Evolutionary conservation across 92 coral and sea anemone genomes (phyloP).

Genomic region (Desmophyllum pertusum): DNA sequence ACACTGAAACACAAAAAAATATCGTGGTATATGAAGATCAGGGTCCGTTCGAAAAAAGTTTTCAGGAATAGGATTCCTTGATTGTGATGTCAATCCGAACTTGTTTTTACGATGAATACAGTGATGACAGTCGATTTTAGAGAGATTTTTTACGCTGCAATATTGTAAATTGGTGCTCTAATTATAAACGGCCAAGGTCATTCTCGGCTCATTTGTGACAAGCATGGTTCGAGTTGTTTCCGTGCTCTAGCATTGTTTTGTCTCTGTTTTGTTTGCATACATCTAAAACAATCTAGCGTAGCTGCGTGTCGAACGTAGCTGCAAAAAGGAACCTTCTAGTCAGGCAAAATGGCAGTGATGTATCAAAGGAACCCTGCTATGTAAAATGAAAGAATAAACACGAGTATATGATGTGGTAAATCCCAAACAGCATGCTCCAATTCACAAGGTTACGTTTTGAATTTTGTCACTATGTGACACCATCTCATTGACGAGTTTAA

Average conservation of each 20-base stretch:
- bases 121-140: slow-evolving; percentile 25
- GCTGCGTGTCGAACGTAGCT: not conserved
- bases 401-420: not conserved
- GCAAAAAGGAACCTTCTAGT: not conserved
- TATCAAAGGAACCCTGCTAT: slow-evolving; percentile 19
- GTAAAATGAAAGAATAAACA: slow-evolving; percentile 29
- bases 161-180: not conserved
- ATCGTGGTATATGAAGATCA: too few relatives aligned
- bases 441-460: slow-evolving; percentile 8
- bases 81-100: slow-evolving; percentile 12
- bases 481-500: slow-evolving; percentile 25
- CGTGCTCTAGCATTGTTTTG: not conserved
- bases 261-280: not conserved
- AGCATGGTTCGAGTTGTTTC: not conserved
- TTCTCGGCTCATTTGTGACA: slow-evolving; percentile 6
- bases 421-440: slow-evolving; percentile 30
- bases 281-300: not conserved
- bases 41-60: not conserved
- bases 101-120: slow-evolving; percentile 11
- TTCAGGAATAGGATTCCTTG: not conserved
- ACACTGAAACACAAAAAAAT: too few relatives aligned
- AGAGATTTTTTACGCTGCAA: slow-evolving; percentile 9
- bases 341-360: not conserved
- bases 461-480: slow-evolving; percentile 46
- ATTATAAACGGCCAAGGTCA: slow-evolving; percentile 19